phyloP scores from a whole-genome alignment of 2,888 invertebrate genomes.

The Nycteola revayana region DNA sequence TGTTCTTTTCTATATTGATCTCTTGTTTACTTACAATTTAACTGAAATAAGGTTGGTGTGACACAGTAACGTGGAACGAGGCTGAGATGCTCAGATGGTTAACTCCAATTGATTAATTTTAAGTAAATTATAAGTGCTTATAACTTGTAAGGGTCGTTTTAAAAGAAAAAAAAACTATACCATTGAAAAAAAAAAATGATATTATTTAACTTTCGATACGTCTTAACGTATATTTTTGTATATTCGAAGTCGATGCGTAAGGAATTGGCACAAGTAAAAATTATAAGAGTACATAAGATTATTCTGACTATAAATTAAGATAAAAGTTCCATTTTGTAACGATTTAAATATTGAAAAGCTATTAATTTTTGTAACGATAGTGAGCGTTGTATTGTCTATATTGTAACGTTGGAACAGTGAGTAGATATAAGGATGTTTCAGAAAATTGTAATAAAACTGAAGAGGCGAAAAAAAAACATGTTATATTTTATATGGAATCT shows the following conservation, averaged over 20 bases:
- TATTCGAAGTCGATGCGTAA: slow-evolving; percentile 68
- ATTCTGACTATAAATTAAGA: slow-evolving; percentile 55
- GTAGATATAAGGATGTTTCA: slow-evolving; percentile 77
- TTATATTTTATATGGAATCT: slow-evolving; percentile 77
- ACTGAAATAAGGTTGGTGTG: slow-evolving; percentile 63
- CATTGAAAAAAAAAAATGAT: slow-evolving; percentile 61
- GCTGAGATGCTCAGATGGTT: slow-evolving; percentile 66
- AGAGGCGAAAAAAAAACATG: slow-evolving; percentile 66
- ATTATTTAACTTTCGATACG: slow-evolving; percentile 65
- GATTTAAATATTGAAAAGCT: slow-evolving; percentile 61
- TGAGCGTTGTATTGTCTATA: slow-evolving; percentile 78
- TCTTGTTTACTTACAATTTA: slow-evolving; percentile 77
- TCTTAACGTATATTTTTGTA: slow-evolving; percentile 77
- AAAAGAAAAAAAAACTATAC: slow-evolving; percentile 56
- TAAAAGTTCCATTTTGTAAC: slow-evolving; percentile 71
- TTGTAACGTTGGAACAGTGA: slow-evolving; percentile 72
- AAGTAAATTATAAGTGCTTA: slow-evolving; percentile 70
- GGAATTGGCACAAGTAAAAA: slow-evolving; percentile 72
- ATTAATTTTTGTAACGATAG: slow-evolving; percentile 69
- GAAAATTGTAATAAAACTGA: slow-evolving; percentile 79
- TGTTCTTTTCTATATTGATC: slow-evolving; percentile 63
- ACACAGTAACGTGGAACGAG: slow-evolving; percentile 35
- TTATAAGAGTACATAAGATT: slow-evolving; percentile 49
- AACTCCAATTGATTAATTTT: slow-evolving; percentile 71
- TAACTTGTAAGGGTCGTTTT: slow-evolving; percentile 61